These are phyloP conservation scores for Cardinalis cardinalis DNA, from an alignment of 2,113 vertebrate species.

Conservation along the genomic window DNA sequence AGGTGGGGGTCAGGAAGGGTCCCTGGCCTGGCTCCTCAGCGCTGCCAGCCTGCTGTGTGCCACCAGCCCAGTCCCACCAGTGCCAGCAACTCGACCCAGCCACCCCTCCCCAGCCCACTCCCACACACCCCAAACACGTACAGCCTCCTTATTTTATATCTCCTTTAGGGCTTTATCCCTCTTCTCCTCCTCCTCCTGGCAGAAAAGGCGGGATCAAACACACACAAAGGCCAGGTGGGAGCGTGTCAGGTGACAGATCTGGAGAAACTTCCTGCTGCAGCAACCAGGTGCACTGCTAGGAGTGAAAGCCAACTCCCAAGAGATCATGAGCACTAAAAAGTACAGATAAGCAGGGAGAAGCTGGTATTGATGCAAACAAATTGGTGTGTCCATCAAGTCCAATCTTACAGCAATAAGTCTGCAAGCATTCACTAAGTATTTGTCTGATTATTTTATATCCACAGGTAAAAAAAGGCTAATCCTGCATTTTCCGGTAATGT, in stretches of 20 bases:
- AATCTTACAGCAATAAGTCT: not conserved
- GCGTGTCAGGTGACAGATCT: not conserved
- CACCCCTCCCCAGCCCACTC: not conserved
- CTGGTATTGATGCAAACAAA: not conserved
- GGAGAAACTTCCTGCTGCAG: conserved; percentile 5
- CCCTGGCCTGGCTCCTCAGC: not conserved
- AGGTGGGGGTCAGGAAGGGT: not conserved
- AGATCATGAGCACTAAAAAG: not conserved
- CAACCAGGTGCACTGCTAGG: not conserved
- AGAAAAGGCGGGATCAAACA: not conserved
- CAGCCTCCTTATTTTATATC: not conserved
- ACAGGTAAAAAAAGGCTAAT: not conserved
- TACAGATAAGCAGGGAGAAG: not conserved
- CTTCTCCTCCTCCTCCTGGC: not conserved
- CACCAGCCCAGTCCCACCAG: not conserved
- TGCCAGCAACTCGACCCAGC: fast-evolving
- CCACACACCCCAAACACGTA: fast-evolving
- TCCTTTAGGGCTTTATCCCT: not conserved
- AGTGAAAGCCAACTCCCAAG: not conserved
- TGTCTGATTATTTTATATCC: not conserved
- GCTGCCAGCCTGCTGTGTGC: not conserved
- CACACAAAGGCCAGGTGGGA: not conserved
- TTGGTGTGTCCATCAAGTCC: not conserved
- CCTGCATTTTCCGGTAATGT: not conserved
- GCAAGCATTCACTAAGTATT: not conserved